Conservation (phyloP, 2,888 invertebrate species). For the Ormyrus nitidulus region DNA sequence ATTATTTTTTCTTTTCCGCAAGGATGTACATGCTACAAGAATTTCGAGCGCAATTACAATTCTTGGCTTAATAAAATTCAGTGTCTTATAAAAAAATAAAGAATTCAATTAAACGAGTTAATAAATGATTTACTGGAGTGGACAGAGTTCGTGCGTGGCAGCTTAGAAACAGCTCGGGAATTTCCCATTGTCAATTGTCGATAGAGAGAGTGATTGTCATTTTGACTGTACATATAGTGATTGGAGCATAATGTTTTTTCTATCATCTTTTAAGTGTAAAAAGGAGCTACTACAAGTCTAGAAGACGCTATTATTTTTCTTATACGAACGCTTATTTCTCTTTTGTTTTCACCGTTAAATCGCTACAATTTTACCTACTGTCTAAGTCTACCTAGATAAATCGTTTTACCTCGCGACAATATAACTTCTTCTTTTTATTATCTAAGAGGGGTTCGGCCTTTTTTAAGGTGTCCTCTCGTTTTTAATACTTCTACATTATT, state of each 20-base stretch:
- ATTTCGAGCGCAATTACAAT: slow-evolving; percentile 48
- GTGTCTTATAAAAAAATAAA: slow-evolving; percentile 20
- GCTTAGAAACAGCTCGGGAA: slow-evolving; percentile 64
- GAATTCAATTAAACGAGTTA: slow-evolving; percentile 3
- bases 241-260: slow-evolving; percentile 55
- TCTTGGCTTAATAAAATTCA: background rate
- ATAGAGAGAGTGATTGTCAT: slow-evolving; percentile 74
- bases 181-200: slow-evolving; percentile 65
- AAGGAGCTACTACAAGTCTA: slow-evolving; percentile 66
- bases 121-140: slow-evolving; percentile 33
- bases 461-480: slow-evolving; percentile 53
- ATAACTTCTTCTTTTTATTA: slow-evolving; percentile 44
- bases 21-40: slow-evolving; percentile 30
- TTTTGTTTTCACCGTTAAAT: slow-evolving; percentile 52
- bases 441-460: slow-evolving; percentile 52
- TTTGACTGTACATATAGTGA: slow-evolving; percentile 69
- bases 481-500: slow-evolving; percentile 44
- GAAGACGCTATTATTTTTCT: slow-evolving; percentile 62
- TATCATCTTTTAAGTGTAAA: slow-evolving; percentile 62
- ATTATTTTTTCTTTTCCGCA: slow-evolving; percentile 31
- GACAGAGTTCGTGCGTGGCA: slow-evolving; percentile 64
- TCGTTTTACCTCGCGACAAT: slow-evolving; percentile 41
- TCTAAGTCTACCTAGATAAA: slow-evolving; percentile 46
- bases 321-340: slow-evolving; percentile 57
- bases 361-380: slow-evolving; percentile 49